Evolutionary conservation across 2,113 vertebrate genomes (phyloP), one percentile per base, ranked within the genome.

Genomic region (Phalacrocorax aristotelis): DNA sequence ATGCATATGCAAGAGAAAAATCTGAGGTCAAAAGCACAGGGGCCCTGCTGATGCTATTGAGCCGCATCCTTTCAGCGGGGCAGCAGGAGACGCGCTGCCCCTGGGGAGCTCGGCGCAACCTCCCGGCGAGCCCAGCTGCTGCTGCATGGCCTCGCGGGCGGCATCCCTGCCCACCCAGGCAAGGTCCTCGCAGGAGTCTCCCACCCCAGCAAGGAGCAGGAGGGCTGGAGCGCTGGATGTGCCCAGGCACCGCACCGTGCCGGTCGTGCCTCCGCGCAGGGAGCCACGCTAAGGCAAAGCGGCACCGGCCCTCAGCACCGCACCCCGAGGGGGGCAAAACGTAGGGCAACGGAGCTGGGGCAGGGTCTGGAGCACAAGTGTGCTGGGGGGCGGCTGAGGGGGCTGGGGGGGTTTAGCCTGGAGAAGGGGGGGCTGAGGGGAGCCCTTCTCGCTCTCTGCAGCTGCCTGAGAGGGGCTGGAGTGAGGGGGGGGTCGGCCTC

Each of bases 61-160:
- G 49, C 15, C 0, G 3, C 58, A 22, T 48, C 61, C 65, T n/a
- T 26, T 7, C 21, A 7, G n/a, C 9, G 0, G 25, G 55, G 62
- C 61, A 55, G 46, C 68, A n/a, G 29, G 44, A 74, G 52, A 18
- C 0, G 6, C 1, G 15, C 26, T 30, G 74, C 14, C 58, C 21
- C 32, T 3, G 3, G 11, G 70, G 38, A 61, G 77, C 48, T 9
- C 65, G 1, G 70, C 36, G 2, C 13, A 23, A 15, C 23, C 48
- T 30, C 64, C 23, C 4, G 0, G 32, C 38, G 15, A 60, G 57
- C 20, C 38, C 42, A 13, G 71, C 40, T 17, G 57, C 49, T 36
- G 60, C 55, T 8, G 10, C 42, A 0, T 10, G 0, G 2, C 69
- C n/a, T 22, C 0, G 0, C 3, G 1, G 23, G 4, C 2, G 8